Percentiles rank a stretch among this genome's conserved stretches.
phyloP scores from a whole-genome alignment of 35 echinoderm and acorn worm genomes.

The Heliocidaris erythrogramma region DNA sequence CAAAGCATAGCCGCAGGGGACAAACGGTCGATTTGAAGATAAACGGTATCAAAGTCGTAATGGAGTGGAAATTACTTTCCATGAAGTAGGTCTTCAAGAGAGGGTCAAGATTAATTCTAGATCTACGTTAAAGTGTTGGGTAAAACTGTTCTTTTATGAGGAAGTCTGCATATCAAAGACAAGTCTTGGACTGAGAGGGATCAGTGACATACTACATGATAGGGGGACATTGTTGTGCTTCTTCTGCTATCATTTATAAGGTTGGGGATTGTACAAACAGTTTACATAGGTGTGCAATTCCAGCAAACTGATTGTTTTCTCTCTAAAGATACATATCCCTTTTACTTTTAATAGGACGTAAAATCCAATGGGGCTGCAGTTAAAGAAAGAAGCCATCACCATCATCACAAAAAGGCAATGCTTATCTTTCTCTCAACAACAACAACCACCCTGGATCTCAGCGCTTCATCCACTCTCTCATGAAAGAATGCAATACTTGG shows the following conservation, averaged over 20 bases:
- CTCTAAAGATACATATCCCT: background rate
- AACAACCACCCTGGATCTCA: background rate
- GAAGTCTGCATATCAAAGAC: background rate
- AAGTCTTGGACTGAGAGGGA: background rate
- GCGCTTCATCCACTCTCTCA: background rate
- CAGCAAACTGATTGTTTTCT: background rate
- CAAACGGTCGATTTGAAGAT: background rate
- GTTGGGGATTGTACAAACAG: background rate
- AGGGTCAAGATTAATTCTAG: background rate
- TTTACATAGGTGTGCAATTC: background rate
- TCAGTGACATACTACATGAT: background rate
- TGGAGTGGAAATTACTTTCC: constrained; percentile 16
- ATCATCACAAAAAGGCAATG: background rate
- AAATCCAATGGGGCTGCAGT: background rate
- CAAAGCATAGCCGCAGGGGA: background rate
- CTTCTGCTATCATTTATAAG: background rate
- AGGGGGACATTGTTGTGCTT: background rate
- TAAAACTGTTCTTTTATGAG: background rate
- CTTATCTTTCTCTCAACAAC: background rate
- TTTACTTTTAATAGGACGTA: background rate
- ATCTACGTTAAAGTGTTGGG: background rate
- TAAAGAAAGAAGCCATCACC: background rate
- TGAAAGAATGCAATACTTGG: background rate
- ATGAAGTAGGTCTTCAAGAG: background rate
- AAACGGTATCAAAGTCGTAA: background rate